A percentile compares a stretch with the other conserved stretches of the same genome.
Evolutionary conservation across 2,888 invertebrate species (phyloP).

Genomic region (Ptychoptera contaminata): DNA sequence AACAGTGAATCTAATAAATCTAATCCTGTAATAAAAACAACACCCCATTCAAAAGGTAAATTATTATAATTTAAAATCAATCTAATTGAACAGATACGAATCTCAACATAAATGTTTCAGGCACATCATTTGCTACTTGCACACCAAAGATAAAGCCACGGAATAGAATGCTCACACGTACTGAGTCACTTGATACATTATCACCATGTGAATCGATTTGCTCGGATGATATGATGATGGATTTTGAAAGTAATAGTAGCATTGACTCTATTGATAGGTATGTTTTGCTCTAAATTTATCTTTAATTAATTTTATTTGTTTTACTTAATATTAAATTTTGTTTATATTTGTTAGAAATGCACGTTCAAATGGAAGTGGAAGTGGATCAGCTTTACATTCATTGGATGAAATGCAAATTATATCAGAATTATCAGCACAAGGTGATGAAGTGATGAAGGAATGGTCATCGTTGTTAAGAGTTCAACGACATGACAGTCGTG

Average conservation of each 20-base stretch:
- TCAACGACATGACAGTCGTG: slow-evolving; percentile 25
- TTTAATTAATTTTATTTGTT: neutral
- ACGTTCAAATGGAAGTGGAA: slow-evolving; percentile 22
- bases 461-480: slow-evolving; percentile 36
- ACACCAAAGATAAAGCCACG: slow-evolving; percentile 27
- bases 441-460: slow-evolving; percentile 37
- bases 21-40: too few relatives aligned
- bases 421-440: slow-evolving; percentile 34
- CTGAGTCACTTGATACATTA: slow-evolving; percentile 62
- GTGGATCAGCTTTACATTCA: slow-evolving; percentile 34
- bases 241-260: slow-evolving; percentile 46
- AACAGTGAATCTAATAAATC: too few relatives aligned
- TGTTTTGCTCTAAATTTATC: slow-evolving; percentile 3
- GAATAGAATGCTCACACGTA: slow-evolving; percentile 36
- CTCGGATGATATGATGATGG: slow-evolving; percentile 78
- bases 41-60: too few relatives aligned
- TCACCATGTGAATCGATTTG: slow-evolving; percentile 73
- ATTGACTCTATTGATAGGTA: slow-evolving; percentile 30
- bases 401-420: slow-evolving; percentile 36
- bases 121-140: slow-evolving; percentile 11
- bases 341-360: slow-evolving; percentile 16
- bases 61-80: too few relatives aligned
- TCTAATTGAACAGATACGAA: too few relatives aligned
- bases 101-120: too few relatives aligned
- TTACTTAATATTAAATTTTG: neutral